Base-by-base conservation (phyloP, 2,888 invertebrate species). In the Diaphora mendica region DNA sequence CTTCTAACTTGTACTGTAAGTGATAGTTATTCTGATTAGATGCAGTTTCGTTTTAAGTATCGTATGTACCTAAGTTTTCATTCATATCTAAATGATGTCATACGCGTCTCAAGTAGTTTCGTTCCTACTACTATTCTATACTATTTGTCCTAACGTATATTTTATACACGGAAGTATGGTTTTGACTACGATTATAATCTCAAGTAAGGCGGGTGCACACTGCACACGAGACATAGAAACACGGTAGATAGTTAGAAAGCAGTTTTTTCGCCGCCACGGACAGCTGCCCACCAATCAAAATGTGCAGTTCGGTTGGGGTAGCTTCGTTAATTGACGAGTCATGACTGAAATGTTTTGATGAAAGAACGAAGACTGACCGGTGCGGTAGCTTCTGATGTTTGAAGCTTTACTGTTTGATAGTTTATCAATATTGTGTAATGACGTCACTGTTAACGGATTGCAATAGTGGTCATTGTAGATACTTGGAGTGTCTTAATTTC, bases 241-340 rank as follows among this genome's bases (percentile, higher is more conserved):
- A 82, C 83, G 82, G 85, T 90, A 89, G 89, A 93, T 93, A 91
- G 91, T 89, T 94, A 91, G 92, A 93, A 94, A 93, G 92, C 89
- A 88, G 91, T 93, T 94, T 95, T 92, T 95, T 93, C 77, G 92
- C 91, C 85, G 89, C 90, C 84, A 91, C 89, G 89, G 91, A 81
- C 95, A 95, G 94, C 94, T 95, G 95, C 88, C 91, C 91, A 92
- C 94, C 91, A 92, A 93, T 93, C 91, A 90, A 93, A 93, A 92
- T 91, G 91, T 92, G 92, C 93, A 93, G 90, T 90, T 88, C 90
- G 88, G 86, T 89, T 87, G 90, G 94, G 94, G 94, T 91, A 89
- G 92, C 85, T 80, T 74, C 83, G 77, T 89, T 90, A 93, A 91
- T 92, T 88, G 91, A 88, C 91, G 88, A 91, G 90, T 93, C 93